Evolutionary conservation across 1,140 invertebrate species (phyloP).

Genomic region (Aphelenchoides fujianensis): DNA sequence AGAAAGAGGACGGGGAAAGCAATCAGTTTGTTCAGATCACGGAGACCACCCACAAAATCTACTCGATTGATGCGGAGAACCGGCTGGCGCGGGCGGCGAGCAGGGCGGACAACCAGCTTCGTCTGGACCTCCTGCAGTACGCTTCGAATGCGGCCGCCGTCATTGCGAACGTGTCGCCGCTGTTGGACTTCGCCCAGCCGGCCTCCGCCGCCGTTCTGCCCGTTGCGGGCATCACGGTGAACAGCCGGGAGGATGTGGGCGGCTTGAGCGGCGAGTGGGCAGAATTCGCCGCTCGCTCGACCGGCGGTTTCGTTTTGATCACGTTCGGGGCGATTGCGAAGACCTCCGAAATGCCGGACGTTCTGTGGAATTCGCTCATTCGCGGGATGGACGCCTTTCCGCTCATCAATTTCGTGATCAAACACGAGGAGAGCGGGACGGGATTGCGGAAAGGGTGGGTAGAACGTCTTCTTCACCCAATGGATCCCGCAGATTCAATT

Average conservation of each 20-base stretch:
- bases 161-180: slow-evolving; percentile 43
- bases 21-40: slow-evolving; percentile 27
- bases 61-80: slow-evolving; percentile 28
- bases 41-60: slow-evolving; percentile 31
- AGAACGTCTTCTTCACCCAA: slow-evolving; percentile 32
- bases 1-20: no score
- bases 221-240: slow-evolving; percentile 47
- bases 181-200: slow-evolving; percentile 50
- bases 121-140: slow-evolving; percentile 11
- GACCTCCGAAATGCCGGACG: slow-evolving; percentile 47
- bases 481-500: slow-evolving; percentile 43
- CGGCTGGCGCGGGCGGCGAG: slow-evolving; percentile 1
- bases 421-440: slow-evolving; percentile 29
- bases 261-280: slow-evolving; percentile 33
- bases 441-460: slow-evolving; percentile 10
- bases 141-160: slow-evolving; percentile 23
- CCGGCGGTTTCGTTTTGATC: slow-evolving; percentile 40
- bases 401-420: slow-evolving; percentile 35
- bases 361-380: slow-evolving; percentile 35
- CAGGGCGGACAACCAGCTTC: slow-evolving; percentile 5
- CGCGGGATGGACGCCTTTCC: slow-evolving; percentile 23
- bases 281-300: slow-evolving; percentile 24
- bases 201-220: slow-evolving; percentile 33
- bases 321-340: slow-evolving; percentile 58
- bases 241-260: neutral